Percentiles rank a stretch among this genome's conserved stretches.
These are phyloP conservation scores for Anableps anableps DNA, from an alignment of 2,797 vertebrate species.

Conservation along the genomic window DNA sequence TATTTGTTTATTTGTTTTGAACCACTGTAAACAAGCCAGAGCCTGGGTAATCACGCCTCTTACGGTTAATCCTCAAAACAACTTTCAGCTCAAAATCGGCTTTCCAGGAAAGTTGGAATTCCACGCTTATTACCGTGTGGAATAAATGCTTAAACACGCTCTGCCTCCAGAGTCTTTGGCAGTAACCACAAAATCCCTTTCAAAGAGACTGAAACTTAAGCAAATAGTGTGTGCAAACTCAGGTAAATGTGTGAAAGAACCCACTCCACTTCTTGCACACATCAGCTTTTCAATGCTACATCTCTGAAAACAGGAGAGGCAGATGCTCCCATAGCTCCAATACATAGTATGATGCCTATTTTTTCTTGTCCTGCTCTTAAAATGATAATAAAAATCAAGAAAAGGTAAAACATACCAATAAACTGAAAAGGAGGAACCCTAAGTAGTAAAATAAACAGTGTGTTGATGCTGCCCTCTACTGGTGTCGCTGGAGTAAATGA, in stretches of 20 bases:
- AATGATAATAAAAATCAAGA: background rate
- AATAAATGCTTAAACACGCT: conserved; percentile 66
- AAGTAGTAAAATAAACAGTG: conserved; percentile 13
- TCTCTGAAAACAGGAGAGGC: conserved; percentile 23
- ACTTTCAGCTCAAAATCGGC: conserved; percentile 65
- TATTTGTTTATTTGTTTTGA: conserved; percentile 52
- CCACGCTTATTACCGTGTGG: conserved; percentile 56
- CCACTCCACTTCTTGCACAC: conserved; percentile 8
- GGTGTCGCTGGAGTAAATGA: conserved; percentile 27
- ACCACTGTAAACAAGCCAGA: conserved; percentile 61
- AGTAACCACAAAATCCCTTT: conserved; percentile 61
- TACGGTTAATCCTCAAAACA: conserved; percentile 67
- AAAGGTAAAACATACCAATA: background rate
- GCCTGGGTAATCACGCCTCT: conserved; percentile 66
- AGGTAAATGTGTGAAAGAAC: conserved; percentile 51
- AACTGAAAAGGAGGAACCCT: background rate
- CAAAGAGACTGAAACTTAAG: conserved; percentile 42
- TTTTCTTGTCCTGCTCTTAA: conserved; percentile 7
- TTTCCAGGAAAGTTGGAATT: conserved; percentile 73
- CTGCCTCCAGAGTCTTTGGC: conserved; percentile 48
- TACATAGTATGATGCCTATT: background rate
- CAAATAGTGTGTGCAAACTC: conserved; percentile 19
- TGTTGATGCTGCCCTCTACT: conserved; percentile 73
- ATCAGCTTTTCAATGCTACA: conserved; percentile 37
- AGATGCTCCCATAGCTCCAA: conserved; percentile 2